Conservation (phyloP, 2,113 vertebrate species). For the Bujurquina vittata region DNA sequence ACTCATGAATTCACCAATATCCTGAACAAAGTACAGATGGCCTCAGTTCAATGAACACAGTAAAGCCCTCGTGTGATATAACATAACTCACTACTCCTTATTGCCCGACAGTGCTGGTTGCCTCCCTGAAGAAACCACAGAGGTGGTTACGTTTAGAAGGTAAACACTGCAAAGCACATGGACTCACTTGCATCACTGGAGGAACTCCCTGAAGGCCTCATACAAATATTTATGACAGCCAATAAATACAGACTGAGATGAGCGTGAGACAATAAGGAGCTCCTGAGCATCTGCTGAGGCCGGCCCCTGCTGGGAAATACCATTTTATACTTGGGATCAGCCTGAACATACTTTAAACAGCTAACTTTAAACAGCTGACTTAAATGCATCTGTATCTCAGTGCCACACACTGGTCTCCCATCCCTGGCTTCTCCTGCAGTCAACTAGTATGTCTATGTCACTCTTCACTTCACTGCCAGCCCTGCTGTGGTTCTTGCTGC, state of each 20-base stretch:
- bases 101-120: not conserved
- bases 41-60: not conserved
- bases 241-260: slow-evolving; percentile 59
- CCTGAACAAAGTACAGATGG: not conserved
- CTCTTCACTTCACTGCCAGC: slow-evolving; percentile 9
- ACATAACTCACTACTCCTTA: not conserved
- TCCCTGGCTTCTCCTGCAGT: not conserved
- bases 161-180: slow-evolving; percentile 61
- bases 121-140: slow-evolving; percentile 21
- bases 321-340: slow-evolving; percentile 29
- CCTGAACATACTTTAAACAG: not conserved
- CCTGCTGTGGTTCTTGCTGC: slow-evolving; percentile 16
- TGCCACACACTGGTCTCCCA: not conserved
- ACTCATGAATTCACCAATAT: not conserved
- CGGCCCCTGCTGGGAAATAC: not conserved
- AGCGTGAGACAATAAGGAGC: not conserved
- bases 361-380: not conserved
- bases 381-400: not conserved
- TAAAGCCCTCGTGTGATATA: not conserved
- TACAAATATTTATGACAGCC: slow-evolving; percentile 63
- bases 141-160: slow-evolving; percentile 47
- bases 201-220: slow-evolving; percentile 45
- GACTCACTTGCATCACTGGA: slow-evolving; percentile 39
- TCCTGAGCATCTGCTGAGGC: slow-evolving; percentile 18
- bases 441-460: slow-evolving; percentile 4